Evolutionary conservation across 2,888 invertebrate species (phyloP).

Genomic region (Phragmatobia fuliginosa): DNA sequence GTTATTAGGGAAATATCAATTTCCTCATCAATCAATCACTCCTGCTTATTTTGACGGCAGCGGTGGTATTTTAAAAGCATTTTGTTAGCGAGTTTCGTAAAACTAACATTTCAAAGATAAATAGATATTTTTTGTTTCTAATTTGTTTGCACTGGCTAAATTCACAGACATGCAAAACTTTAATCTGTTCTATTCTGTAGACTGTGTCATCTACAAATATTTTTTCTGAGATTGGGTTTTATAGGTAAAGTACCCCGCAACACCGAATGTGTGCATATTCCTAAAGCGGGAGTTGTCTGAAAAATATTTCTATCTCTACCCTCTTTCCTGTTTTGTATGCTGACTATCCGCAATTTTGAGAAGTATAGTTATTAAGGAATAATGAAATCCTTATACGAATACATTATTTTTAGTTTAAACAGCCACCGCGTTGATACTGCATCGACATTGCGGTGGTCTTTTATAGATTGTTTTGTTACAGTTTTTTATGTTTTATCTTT

Average conservation of each 20-base stretch:
- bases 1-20: slow-evolving; percentile 47
- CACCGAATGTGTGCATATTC: no score
- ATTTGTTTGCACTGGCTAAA: background rate
- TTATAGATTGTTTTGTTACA: slow-evolving; percentile 72
- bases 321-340: background rate
- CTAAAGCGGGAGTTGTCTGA: no score
- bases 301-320: background rate
- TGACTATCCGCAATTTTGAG: slow-evolving; percentile 8
- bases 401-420: slow-evolving; percentile 69
- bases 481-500: slow-evolving; percentile 76
- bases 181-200: no score
- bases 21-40: slow-evolving; percentile 47
- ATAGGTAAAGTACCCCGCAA: no score
- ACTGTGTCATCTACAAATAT: no score
- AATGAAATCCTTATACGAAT: slow-evolving; percentile 33
- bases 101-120: background rate
- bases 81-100: background rate
- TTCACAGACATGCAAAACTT: background rate
- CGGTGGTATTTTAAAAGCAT: slow-evolving; percentile 17
- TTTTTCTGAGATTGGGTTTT: no score
- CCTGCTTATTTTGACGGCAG: slow-evolving; percentile 28
- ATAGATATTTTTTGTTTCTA: background rate
- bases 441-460: slow-evolving; percentile 79
- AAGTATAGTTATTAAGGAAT: slow-evolving; percentile 23
- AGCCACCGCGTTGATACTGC: slow-evolving; percentile 75